phyloP scores from a whole-genome alignment of 1,140 invertebrate species.

The Lutraria rhynchaena region DNA sequence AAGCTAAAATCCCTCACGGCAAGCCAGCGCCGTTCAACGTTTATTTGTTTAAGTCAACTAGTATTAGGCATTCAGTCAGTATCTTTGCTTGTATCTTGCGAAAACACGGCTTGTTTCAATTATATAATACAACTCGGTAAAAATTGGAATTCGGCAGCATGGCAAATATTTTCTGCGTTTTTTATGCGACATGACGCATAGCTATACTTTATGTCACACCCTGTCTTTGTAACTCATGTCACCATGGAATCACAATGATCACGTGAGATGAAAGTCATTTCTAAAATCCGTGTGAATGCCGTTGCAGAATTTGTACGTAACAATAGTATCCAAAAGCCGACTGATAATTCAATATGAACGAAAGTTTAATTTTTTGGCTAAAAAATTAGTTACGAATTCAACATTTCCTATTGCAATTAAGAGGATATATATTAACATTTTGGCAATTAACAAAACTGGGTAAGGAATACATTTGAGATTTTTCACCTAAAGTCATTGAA shows the following conservation, averaged over 20 bases:
- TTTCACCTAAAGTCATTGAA: too few relatives aligned
- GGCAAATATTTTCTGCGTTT: not conserved
- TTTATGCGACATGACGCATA: not conserved
- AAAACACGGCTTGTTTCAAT: slow-evolving; percentile 26
- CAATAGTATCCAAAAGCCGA: too few relatives aligned
- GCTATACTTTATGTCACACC: not conserved
- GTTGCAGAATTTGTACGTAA: too few relatives aligned
- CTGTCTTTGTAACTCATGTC: not conserved
- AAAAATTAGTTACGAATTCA: too few relatives aligned
- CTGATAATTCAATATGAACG: too few relatives aligned
- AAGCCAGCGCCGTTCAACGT: not conserved
- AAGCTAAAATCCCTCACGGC: not conserved
- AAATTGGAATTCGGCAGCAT: not conserved
- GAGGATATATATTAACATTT: too few relatives aligned
- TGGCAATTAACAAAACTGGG: too few relatives aligned
- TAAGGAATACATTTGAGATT: too few relatives aligned
- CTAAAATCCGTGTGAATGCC: too few relatives aligned
- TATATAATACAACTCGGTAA: slow-evolving; percentile 34
- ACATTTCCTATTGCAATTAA: too few relatives aligned
- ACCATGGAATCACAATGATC: not conserved
- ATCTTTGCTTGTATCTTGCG: slow-evolving; percentile 5
- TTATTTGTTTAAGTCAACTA: slow-evolving; percentile 50
- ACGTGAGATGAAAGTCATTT: not conserved
- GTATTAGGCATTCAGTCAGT: slow-evolving; percentile 8
- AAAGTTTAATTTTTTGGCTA: too few relatives aligned